Evolutionary conservation across 2,888 invertebrate genomes (phyloP), one percentile per base, ranked within the genome.

Genomic region (Masnerella sp.): DNA sequence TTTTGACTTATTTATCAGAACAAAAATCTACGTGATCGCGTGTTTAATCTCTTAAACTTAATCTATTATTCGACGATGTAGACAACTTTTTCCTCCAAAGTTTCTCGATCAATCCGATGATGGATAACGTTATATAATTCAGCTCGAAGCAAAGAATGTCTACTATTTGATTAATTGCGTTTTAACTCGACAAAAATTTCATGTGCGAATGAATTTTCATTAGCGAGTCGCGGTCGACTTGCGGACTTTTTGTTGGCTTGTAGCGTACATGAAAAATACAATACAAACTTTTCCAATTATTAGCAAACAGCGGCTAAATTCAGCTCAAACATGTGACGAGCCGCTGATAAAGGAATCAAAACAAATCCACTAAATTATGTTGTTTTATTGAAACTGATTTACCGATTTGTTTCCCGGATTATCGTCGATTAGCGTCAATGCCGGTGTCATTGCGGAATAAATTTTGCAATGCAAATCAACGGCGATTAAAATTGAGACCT

Each of bases 11-110:
- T 68, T 58, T 43, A 68, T 58, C 14, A 42, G 9, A 15, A 20
- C n/a, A 58, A 67, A 49, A 59, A 59, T 51, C 34, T 68, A 59
- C 51, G 68, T 59, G 59, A 68, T 58, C 54, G 42, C 67, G 51
- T 58, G 67, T 67, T 58, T 67, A 58, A 67, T 58, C 49, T 51
- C 47, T 67, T 54, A 67, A 67, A 49, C 34, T 51, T 58, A 22
- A 67, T 67, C 28, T 49, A 51, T 58, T 49, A 58, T 67, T 56
- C 64, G 28, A 34, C 32, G 22, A 15, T 42, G 42, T 51, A 42
- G 51, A 62, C 51, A 43, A 62, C 40, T 61, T 49, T 51, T 45
- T n/a, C n/a, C 42, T 15, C n/a, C 30, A 32, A 49, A 61, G 28
- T 47, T 61, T n/a, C n/a, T 30, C 40, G 49, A 61, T 49, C 49